Evolutionary conservation across 2,888 invertebrate genomes (phyloP), one percentile per base, ranked within the genome.

Genomic region (Anoncus sp.): DNA sequence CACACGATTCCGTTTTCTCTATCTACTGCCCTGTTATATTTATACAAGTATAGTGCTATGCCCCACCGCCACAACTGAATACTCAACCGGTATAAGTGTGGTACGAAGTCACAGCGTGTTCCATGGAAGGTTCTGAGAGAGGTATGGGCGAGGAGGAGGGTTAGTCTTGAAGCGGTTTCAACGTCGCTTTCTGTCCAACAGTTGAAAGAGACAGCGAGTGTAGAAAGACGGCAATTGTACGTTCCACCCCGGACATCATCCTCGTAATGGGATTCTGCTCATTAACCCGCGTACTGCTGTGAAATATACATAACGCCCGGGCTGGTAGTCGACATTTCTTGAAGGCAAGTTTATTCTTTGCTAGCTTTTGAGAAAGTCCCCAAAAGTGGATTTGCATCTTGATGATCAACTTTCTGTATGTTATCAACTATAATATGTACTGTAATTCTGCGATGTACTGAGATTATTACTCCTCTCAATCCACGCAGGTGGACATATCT

Each of bases 191-290:
- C 31, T 70, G 18, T 27, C 27, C n/a, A 24, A 24, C 24, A 35
- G 6, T 45, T 24, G 53, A 51, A 22, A 24, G 43, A 51, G 51
- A 57, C 24, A 10, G n/a, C 31, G 43, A 24, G n/a, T n/a, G n/a
- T 16, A 16, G 49, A 18, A 31, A 67, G 31, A 51, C 10, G 31
- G 38, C 47, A 74, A 16, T 20, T 43, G 14, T 43, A 43, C 12
- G 43, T 31, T 60, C n/a, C 18, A 20, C 3, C 4, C 16, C 16
- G 18, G 51, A 45, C 53, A 72, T 35, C 43, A 35, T 4, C 2
- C 24, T 24, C 12, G 57, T 66, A 51, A 66, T 59, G 14, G 31
- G 55, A 55, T 67, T 59, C 38, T 12, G 16, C 59, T 73, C 59
- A 49, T 57, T 65, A 73, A 57, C 47, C n/a, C 10, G 16, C 51